Evolutionary conservation across 2,797 vertebrate species (phyloP), one percentile per base, ranked within the genome.

Genomic region (Euthynnus affinis): DNA sequence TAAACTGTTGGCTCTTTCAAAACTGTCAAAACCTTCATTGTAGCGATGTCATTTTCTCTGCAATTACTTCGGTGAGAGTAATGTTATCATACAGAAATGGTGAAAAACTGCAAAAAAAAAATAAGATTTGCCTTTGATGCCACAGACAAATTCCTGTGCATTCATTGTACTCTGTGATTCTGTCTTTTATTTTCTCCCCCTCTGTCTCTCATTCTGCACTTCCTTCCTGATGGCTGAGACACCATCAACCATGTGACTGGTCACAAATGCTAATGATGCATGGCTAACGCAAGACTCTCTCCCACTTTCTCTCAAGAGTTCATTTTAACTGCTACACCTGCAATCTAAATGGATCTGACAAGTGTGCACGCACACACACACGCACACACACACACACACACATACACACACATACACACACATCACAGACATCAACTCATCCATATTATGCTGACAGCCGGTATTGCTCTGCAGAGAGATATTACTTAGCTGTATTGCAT

Each of bases 401-500:
- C 48, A 44, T 37, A 55, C 64, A 42, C 53, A 64, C 56, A 61
- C 48, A 44, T 37, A 55, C 64, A 60, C 71, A 70, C 61, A 55
- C 62, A 37, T 67, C 63, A 57, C 74, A 84, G 73, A 81, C 89
- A 90, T 90, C 91, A 88, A 87, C 83, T 87, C 89, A 89, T 91
- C 88, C 88, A 87, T 89, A 89, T 87, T 90, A 87, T 83, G 84
- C 88, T 92, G 92, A 92, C 91, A 84, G 86, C 71, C 85, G 67
- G 75, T 85, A 92, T 84, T 88, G 88, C 90, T 82, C 88, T 85
- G 87, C 87, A 83, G 83, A 91, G 86, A 91, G 88, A 91, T 91
- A 91, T 93, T 90, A 93, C 89, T 93, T 90, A 90, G 92, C 88
- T 71, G 90, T 89, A 92, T 92, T 93, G 92, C 92, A 88, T 82